These are phyloP conservation scores for Drosophila varians DNA, from an alignment of 1,140 invertebrate species.

Conservation along the genomic window DNA sequence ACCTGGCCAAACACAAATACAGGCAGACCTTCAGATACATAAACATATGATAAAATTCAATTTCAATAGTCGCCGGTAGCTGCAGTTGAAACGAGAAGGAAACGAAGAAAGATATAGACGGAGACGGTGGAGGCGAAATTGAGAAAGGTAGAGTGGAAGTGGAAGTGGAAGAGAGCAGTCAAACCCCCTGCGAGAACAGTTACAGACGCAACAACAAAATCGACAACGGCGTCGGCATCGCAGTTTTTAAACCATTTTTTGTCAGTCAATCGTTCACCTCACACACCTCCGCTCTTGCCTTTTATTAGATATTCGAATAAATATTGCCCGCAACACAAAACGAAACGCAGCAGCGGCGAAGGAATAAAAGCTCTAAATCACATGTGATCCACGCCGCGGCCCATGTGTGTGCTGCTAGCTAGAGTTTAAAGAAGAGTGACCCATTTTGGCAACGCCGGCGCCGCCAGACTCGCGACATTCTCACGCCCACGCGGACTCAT, in stretches of 20 bases:
- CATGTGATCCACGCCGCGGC: slow-evolving; percentile 47
- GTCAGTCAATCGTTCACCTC: slow-evolving; percentile 33
- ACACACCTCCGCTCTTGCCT: slow-evolving; percentile 14
- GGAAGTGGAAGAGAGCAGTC: slow-evolving; percentile 32
- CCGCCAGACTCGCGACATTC: slow-evolving; percentile 14
- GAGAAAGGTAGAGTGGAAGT: slow-evolving; percentile 39
- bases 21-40: slow-evolving; percentile 8
- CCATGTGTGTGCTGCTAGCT: slow-evolving; percentile 18
- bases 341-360: neutral
- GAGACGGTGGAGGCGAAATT: slow-evolving; percentile 9
- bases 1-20: slow-evolving; percentile 14
- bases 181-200: slow-evolving; percentile 35
- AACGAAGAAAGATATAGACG: neutral
- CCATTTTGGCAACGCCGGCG: slow-evolving; percentile 49
- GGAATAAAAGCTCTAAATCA: slow-evolving; percentile 42
- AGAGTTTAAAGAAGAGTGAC: slow-evolving; percentile 26
- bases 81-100: slow-evolving; percentile 39
- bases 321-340: slow-evolving; percentile 38
- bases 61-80: slow-evolving; percentile 53
- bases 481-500: slow-evolving; percentile 19
- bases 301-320: slow-evolving; percentile 46
- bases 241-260: slow-evolving; percentile 63
- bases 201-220: slow-evolving; percentile 32
- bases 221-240: slow-evolving; percentile 28
- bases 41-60: slow-evolving; percentile 53